These are phyloP conservation scores for Xanthia icteritia DNA, from an alignment of 2,888 invertebrate genomes.

Conservation along the genomic window DNA sequence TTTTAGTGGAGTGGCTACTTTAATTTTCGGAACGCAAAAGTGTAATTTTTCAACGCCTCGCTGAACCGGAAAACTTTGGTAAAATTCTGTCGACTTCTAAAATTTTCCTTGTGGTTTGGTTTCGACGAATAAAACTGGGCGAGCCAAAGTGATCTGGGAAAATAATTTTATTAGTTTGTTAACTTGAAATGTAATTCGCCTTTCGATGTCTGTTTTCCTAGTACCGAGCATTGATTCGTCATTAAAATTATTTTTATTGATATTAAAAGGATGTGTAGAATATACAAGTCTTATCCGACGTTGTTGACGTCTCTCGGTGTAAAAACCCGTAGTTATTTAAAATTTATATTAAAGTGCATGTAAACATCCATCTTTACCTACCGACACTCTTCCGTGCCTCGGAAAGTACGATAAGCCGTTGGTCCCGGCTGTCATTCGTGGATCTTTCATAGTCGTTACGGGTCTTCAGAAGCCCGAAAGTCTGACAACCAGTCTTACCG, in stretches of 20 bases:
- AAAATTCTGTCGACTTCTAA: neutral
- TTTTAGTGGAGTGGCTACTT: neutral
- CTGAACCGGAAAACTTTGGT: constrained; percentile 38
- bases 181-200: constrained; percentile 23
- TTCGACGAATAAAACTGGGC: neutral
- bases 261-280: constrained; percentile 46
- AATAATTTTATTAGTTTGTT: constrained; percentile 7
- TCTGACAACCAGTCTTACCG: too few species aligned
- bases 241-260: constrained; percentile 41
- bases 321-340: constrained; percentile 9
- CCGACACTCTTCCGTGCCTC: too few species aligned
- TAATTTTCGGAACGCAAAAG: neutral
- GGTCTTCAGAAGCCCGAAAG: too few species aligned
- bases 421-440: too few species aligned
- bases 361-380: neutral
- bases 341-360: constrained; percentile 18
- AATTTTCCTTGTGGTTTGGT: constrained; percentile 11
- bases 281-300: constrained; percentile 23
- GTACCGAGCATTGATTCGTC: constrained; percentile 23
- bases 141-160: constrained; percentile 11
- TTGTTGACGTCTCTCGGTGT: neutral
- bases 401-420: too few species aligned
- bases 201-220: constrained; percentile 27
- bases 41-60: neutral
- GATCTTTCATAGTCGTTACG: too few species aligned